Conservation (phyloP, 92 coral and sea anemone species). For the Actinostola sp. region DNA sequence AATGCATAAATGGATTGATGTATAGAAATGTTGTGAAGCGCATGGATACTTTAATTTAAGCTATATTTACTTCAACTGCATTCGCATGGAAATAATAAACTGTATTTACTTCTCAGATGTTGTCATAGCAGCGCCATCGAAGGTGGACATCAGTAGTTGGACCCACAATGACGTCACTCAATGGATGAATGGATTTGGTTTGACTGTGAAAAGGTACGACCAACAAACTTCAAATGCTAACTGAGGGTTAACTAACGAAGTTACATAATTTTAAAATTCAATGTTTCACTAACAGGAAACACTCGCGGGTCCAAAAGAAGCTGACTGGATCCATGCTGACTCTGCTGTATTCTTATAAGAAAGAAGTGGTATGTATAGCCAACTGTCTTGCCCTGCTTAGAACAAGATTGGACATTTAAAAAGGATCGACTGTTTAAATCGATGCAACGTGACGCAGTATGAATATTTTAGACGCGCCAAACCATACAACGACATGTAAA, state of each 20-base stretch:
- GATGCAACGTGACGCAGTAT: no score
- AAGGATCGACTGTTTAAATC: no score
- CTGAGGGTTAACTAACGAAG: no score
- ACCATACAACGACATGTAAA: no score
- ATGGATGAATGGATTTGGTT: conserved; percentile 65
- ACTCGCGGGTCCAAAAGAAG: conserved; percentile 37
- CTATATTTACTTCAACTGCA: no score
- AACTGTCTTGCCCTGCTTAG: no score
- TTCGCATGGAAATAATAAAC: neutral
- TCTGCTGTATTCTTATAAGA: conserved; percentile 63
- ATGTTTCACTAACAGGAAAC: conserved; percentile 36
- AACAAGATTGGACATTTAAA: neutral
- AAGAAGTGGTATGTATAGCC: conserved; percentile 56
- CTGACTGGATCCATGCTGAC: conserved; percentile 58
- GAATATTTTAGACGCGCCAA: no score
- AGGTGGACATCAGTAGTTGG: conserved; percentile 62
- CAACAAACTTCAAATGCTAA: neutral
- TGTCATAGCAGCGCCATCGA: conserved; percentile 19
- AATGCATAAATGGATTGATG: no score
- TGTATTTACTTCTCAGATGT: no score
- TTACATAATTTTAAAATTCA: neutral
- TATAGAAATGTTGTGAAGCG: no score
- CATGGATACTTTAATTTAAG: no score
- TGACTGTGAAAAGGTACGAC: conserved; percentile 22
- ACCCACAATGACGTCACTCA: conserved; percentile 51